Conservation (phyloP, 37 sponge, comb jelly and placozoan species). For the Bolinopsis microptera region DNA sequence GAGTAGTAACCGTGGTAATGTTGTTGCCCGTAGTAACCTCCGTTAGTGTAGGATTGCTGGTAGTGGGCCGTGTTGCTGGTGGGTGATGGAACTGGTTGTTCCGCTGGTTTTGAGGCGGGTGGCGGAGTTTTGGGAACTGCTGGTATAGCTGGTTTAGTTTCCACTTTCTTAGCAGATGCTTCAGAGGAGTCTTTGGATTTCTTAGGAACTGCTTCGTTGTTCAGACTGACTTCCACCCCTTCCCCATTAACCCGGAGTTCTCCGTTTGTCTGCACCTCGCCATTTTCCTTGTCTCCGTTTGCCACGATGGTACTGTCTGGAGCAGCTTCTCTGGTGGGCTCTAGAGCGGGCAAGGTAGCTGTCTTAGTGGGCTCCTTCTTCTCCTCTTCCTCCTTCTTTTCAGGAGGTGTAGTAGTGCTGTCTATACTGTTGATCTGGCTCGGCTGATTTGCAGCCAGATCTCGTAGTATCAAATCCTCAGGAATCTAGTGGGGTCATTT, state of each 20-base stretch:
- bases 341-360: neutral
- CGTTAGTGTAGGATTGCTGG: neutral
- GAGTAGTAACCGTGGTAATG: conserved; percentile 4
- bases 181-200: neutral
- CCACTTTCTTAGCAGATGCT: conserved; percentile 24
- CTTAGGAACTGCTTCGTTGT: neutral
- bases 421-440: conserved; percentile 37
- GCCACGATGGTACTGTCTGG: neutral
- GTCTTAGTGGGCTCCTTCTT: no score
- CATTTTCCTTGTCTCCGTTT: neutral
- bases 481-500: neutral
- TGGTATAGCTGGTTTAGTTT: neutral
- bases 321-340: neutral
- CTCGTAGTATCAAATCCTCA: neutral
- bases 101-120: neutral
- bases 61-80: neutral
- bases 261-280: neutral
- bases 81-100: neutral
- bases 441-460: neutral
- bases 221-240: neutral
- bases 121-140: neutral
- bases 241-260: neutral
- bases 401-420: conserved; percentile 8
- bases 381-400: neutral
- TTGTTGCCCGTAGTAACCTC: neutral